These are phyloP conservation scores for Mesocentrotus franciscanus DNA, from an alignment of 53 echinoderm and acorn worm genomes.

Conservation along the genomic window DNA sequence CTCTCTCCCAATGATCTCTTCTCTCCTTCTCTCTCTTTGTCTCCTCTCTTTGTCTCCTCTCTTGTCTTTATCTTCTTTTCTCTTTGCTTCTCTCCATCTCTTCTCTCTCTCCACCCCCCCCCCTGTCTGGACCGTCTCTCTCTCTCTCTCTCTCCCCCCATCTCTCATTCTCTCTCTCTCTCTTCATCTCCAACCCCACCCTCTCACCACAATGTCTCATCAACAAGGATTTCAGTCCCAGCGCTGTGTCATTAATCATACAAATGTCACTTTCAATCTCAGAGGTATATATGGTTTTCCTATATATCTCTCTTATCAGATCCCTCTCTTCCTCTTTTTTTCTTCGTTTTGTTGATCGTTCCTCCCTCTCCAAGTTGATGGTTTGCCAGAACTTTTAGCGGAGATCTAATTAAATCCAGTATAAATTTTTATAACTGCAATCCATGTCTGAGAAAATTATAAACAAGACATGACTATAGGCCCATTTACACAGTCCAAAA, in stretches of 20 bases:
- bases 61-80: not conserved
- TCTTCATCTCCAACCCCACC: not conserved
- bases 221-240: slow-evolving; percentile 13
- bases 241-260: slow-evolving; percentile 55
- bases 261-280: slow-evolving; percentile 59
- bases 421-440: not conserved
- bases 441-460: not conserved
- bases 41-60: not conserved
- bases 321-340: not conserved
- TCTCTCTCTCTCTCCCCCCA: not conserved
- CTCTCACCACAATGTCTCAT: not conserved
- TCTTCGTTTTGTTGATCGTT: not conserved
- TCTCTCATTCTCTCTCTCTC: not conserved
- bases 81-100: not conserved
- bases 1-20: not conserved
- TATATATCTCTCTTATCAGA: slow-evolving; percentile 25
- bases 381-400: not conserved
- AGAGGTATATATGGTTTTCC: slow-evolving; percentile 42
- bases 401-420: not conserved
- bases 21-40: not conserved
- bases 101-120: not conserved
- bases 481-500: too few relatives aligned
- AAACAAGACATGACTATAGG: too few relatives aligned
- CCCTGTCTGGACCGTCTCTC: not conserved
- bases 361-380: not conserved